phyloP scores from a whole-genome alignment of 2,888 invertebrate species.

The Shargacucullia verbasci region DNA sequence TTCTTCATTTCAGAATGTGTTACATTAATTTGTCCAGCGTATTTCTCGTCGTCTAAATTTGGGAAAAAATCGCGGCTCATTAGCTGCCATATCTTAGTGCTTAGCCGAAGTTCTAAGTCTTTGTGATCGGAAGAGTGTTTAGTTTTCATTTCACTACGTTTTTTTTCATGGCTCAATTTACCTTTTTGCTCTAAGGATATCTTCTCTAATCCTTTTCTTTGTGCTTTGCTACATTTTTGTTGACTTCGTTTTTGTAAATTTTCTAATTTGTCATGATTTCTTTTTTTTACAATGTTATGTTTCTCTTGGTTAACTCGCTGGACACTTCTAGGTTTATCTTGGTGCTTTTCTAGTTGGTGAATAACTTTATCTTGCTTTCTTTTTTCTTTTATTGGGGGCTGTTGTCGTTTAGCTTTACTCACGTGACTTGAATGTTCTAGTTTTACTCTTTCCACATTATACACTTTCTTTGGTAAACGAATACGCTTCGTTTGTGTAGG shows the following conservation, averaged over 20 bases:
- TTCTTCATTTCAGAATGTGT: conserved; percentile 25
- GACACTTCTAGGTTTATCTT: conserved; percentile 3
- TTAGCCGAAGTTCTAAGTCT: conserved; percentile 16
- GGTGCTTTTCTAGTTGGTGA: not conserved
- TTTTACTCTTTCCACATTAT: conserved; percentile 9
- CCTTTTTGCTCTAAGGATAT: not conserved
- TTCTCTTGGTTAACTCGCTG: conserved; percentile 2
- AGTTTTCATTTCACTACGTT: not conserved
- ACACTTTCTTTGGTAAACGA: conserved; percentile 5
- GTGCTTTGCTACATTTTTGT: not conserved
- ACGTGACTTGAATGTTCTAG: not conserved
- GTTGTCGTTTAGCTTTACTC: conserved; percentile 5
- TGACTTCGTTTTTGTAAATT: not conserved
- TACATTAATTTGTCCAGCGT: conserved; percentile 7
- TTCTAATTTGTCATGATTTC: not conserved
- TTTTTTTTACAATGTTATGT: not conserved
- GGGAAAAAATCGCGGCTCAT: conserved; percentile 12
- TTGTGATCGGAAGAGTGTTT: conserved; percentile 2
- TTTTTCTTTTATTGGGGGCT: not conserved
- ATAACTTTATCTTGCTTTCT: conserved; percentile 4
- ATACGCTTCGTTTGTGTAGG: conserved; percentile 14
- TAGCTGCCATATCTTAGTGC: conserved; percentile 21
- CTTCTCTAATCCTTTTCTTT: not conserved
- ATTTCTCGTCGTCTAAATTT: conserved; percentile 15
- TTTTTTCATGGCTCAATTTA: not conserved